Evolutionary conservation across 2,888 invertebrate genomes (phyloP).

Genomic region (Microchrysa polita): DNA sequence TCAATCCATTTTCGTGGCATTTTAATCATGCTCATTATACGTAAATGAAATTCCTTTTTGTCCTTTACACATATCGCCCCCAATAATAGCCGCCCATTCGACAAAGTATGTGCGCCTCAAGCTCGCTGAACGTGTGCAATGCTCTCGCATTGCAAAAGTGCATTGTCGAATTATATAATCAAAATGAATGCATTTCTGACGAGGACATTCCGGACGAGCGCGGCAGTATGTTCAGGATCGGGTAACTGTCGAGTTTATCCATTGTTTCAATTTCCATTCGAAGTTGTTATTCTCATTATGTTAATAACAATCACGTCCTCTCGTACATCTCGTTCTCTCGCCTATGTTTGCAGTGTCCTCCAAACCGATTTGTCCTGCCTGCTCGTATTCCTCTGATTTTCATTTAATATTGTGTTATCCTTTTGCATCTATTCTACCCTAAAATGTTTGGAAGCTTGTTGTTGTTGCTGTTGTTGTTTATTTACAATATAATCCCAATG

Average conservation of each 20-base stretch:
- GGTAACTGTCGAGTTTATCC: constrained; percentile 17
- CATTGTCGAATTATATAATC: constrained; percentile 37
- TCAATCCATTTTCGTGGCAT: constrained; percentile 24
- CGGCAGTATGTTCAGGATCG: not conserved
- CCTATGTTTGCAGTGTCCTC: not conserved
- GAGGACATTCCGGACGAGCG: constrained; percentile 20
- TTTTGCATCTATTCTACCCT: constrained; percentile 39
- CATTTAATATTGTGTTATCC: constrained; percentile 31
- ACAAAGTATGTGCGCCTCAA: not conserved
- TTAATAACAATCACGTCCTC: constrained; percentile 28
- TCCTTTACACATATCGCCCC: not conserved
- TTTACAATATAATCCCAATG: constrained; percentile 30
- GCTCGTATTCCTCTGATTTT: constrained; percentile 4
- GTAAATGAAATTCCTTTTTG: not conserved
- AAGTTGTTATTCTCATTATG: constrained; percentile 42
- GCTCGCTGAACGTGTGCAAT: not conserved
- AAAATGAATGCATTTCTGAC: constrained; percentile 23
- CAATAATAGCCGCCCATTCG: not conserved
- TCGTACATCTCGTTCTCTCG: not conserved
- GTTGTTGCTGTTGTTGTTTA: constrained; percentile 33
- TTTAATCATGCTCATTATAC: constrained; percentile 31
- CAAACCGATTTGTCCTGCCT: no score
- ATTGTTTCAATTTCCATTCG: constrained; percentile 42
- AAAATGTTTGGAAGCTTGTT: constrained; percentile 38
- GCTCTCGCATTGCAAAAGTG: constrained; percentile 30